phyloP scores from a whole-genome alignment of 1,140 invertebrate species.

The Orchestia grillus region DNA sequence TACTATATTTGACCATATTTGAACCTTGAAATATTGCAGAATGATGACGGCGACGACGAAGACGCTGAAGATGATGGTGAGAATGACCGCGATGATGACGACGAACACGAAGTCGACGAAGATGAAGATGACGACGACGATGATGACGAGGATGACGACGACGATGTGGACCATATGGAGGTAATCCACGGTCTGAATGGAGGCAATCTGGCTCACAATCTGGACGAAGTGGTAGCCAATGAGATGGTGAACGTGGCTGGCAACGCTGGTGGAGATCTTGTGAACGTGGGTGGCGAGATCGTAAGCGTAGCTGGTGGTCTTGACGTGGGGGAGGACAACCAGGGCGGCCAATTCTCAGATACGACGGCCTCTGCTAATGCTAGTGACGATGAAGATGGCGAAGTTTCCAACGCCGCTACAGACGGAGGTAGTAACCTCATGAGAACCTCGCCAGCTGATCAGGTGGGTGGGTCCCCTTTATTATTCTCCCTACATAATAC shows the following conservation, averaged over 20 bases:
- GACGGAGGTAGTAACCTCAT: conserved; percentile 81
- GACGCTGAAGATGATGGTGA: conserved; percentile 62
- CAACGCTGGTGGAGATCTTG: conserved; percentile 38
- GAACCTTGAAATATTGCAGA: background rate
- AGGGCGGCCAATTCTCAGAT: conserved; percentile 77
- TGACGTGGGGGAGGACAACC: conserved; percentile 63
- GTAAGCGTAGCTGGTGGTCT: conserved; percentile 29
- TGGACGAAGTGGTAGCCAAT: conserved; percentile 43
- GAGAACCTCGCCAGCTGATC: conserved; percentile 89
- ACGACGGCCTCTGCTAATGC: conserved; percentile 86
- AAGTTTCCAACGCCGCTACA: conserved; percentile 92
- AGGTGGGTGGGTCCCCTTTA: conserved; percentile 72
- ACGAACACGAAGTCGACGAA: conserved; percentile 64
- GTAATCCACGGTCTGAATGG: conserved; percentile 57
- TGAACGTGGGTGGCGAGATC: conserved; percentile 53
- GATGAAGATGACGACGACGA: conserved; percentile 65
- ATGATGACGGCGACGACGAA: conserved; percentile 44
- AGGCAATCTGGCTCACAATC: conserved; percentile 4
- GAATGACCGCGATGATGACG: conserved; percentile 63
- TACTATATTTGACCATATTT: no score
- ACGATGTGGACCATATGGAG: conserved; percentile 55
- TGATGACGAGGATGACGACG: conserved; percentile 64
- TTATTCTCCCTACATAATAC: background rate
- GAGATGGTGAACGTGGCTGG: conserved; percentile 56
- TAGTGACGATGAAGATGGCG: conserved; percentile 96